Conservation (phyloP, 2,113 vertebrate genomes). For the Paedocypris sp. region DNA sequence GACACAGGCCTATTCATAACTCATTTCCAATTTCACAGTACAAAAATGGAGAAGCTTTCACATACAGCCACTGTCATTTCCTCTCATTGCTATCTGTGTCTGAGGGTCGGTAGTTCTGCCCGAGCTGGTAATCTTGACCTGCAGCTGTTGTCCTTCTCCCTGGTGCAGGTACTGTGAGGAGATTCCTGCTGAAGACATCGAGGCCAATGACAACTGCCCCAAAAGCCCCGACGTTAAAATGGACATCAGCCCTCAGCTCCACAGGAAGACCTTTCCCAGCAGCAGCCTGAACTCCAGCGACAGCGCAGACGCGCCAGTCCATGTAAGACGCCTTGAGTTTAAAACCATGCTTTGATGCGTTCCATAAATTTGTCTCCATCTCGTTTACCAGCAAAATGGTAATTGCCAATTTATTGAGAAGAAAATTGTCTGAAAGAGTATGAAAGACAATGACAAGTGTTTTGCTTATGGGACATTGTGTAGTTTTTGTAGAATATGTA, state of each 20-base stretch:
- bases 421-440: too few species aligned
- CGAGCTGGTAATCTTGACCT: slow-evolving; percentile 56
- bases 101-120: slow-evolving; percentile 24
- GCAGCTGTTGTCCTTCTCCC: slow-evolving; percentile 57
- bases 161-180: slow-evolving; percentile 89
- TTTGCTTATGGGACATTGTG: too few species aligned
- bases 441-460: too few species aligned
- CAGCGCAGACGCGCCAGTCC: slow-evolving; percentile 72
- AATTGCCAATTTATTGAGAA: neutral
- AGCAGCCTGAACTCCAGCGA: slow-evolving; percentile 63
- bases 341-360: slow-evolving; percentile 47
- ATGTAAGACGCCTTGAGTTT: slow-evolving; percentile 51
- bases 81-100: slow-evolving; percentile 8
- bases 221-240: slow-evolving; percentile 87
- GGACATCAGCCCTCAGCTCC: slow-evolving; percentile 73
- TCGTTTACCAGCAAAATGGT: neutral
- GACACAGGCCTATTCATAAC: too few species aligned
- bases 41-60: too few species aligned
- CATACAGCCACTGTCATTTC: too few species aligned
- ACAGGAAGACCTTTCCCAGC: slow-evolving; percentile 76
- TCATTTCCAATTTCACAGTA: too few species aligned
- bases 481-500: too few species aligned
- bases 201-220: slow-evolving; percentile 80
- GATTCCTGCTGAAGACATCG: slow-evolving; percentile 88
- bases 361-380: too few species aligned